phyloP scores from a whole-genome alignment of 2,113 vertebrate genomes.

The Plotosus lineatus region DNA sequence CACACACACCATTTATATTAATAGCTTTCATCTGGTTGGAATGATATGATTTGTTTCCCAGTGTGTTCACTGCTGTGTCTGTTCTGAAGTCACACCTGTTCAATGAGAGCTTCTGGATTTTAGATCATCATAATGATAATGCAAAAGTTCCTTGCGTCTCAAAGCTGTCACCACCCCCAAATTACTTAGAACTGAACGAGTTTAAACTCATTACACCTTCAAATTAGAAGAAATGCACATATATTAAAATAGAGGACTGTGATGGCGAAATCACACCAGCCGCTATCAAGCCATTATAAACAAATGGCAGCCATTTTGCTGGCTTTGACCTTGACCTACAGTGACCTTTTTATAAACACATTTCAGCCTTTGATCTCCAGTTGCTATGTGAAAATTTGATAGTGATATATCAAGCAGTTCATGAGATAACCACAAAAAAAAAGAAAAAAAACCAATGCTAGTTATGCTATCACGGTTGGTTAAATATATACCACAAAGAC shows the following conservation, averaged over 20 bases:
- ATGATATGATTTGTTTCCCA: constrained; percentile 3
- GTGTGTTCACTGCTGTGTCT: background rate
- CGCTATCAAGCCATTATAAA: no score
- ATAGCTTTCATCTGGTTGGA: constrained; percentile 34
- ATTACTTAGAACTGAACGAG: background rate
- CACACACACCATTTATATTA: constrained; percentile 23
- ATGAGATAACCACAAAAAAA: no score
- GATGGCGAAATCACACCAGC: no score
- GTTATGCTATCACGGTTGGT: no score
- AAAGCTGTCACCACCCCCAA: background rate
- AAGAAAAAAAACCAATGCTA: no score
- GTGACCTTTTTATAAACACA: no score
- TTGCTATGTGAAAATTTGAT: no score
- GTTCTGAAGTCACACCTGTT: constrained; percentile 8
- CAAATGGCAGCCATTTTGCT: no score
- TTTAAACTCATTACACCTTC: background rate
- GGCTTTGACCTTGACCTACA: no score
- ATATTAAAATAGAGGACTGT: background rate
- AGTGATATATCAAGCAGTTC: no score
- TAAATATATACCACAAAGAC: no score
- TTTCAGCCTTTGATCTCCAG: no score
- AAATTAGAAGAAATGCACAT: background rate
- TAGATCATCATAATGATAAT: background rate
- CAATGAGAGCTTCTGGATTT: background rate
- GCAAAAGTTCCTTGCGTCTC: constrained; percentile 28